These are phyloP conservation scores for Hippopotamyrus pictus DNA, from an alignment of 2,797 vertebrate genomes.

Conservation along the genomic window DNA sequence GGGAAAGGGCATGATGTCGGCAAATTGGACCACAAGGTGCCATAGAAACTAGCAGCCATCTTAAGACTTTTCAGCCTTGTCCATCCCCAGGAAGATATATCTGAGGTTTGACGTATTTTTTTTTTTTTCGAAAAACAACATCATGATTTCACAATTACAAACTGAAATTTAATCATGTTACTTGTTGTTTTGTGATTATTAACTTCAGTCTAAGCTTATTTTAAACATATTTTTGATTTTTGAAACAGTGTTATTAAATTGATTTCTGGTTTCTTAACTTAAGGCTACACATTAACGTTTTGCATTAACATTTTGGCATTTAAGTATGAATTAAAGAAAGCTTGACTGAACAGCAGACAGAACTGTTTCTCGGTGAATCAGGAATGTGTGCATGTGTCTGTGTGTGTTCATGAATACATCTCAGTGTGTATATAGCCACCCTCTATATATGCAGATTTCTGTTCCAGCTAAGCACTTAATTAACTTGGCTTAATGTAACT, in stretches of 20 bases:
- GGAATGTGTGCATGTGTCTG: background rate
- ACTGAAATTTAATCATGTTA: background rate
- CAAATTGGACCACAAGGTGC: background rate
- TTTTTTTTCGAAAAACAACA: background rate
- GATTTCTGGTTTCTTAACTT: background rate
- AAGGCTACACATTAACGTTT: background rate
- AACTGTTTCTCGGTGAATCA: background rate
- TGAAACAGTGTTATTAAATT: background rate
- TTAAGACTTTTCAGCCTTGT: background rate
- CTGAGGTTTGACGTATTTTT: background rate
- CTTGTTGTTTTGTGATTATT: background rate
- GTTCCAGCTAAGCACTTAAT: background rate
- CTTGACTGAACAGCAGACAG: background rate
- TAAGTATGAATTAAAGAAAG: background rate
- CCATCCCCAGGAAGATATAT: background rate
- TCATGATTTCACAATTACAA: background rate
- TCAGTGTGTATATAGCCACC: background rate
- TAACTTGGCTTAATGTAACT: conserved; percentile 6
- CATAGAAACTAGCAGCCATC: background rate
- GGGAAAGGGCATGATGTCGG: background rate
- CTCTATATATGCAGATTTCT: background rate
- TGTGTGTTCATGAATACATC: background rate
- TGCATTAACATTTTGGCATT: background rate
- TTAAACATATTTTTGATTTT: background rate
- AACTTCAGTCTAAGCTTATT: background rate